These are phyloP conservation scores for Phthorimaea operculella DNA, from an alignment of 1,140 invertebrate genomes.

Conservation along the genomic window DNA sequence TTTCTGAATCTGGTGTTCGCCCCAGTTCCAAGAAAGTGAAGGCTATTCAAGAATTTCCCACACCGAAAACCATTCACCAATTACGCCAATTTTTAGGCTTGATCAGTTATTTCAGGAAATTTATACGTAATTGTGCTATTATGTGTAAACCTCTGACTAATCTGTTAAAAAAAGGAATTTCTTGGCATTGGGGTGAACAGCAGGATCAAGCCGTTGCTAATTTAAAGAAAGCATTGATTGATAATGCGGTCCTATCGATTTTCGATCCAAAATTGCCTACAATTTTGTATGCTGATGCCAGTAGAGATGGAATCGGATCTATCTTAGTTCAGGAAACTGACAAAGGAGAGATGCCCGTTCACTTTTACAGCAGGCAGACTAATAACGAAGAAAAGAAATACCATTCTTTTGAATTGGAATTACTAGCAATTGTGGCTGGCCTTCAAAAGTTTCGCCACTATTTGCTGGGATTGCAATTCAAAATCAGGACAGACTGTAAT, in stretches of 20 bases:
- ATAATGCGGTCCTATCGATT: conserved; percentile 4
- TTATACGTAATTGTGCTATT: background rate
- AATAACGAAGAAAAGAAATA: conserved; percentile 10
- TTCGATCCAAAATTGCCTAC: conserved; percentile 10
- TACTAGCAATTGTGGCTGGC: conserved; percentile 23
- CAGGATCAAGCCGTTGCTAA: conserved; percentile 4
- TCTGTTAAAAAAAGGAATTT: conserved; percentile 19
- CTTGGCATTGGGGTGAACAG: conserved; percentile 15
- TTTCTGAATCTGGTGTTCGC: background rate
- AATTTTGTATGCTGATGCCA: conserved; percentile 6
- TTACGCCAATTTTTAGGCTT: background rate
- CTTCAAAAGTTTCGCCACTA: conserved; percentile 17
- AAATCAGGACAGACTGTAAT: conserved; percentile 19
- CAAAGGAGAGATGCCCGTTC: conserved; percentile 12
- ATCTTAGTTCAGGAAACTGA: conserved; percentile 2
- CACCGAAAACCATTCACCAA: background rate
- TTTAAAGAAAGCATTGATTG: conserved; percentile 5
- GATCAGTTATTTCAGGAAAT: conserved; percentile 1
- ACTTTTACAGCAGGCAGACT: conserved; percentile 10
- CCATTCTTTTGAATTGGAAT: conserved; percentile 17
- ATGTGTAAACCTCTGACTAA: background rate
- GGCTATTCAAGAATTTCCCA: background rate
- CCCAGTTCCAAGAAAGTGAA: background rate
- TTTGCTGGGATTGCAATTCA: conserved; percentile 8
- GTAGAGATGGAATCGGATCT: conserved; percentile 1